Evolutionary conservation across 1,140 invertebrate genomes (phyloP).

Genomic region (Hyles euphorbiae): DNA sequence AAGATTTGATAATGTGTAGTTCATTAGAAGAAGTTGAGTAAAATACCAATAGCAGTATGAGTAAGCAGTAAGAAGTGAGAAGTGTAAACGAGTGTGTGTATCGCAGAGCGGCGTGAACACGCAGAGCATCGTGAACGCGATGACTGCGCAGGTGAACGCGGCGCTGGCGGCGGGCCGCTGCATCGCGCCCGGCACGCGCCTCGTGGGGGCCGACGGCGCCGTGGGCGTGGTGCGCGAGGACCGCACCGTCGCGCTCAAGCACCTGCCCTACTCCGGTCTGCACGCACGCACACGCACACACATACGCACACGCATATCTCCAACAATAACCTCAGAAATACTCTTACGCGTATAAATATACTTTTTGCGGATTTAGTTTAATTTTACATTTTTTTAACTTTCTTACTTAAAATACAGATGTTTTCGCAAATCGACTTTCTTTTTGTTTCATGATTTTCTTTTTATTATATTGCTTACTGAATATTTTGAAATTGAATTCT

Average conservation of each 20-base stretch:
- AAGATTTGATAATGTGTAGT: no score
- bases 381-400: no score
- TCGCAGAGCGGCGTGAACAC: constrained; percentile 25
- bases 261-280: constrained; percentile 72
- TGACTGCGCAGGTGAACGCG: constrained; percentile 79
- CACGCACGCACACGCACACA: constrained; percentile 18
- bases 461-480: no score
- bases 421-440: no score
- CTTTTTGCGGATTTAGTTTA: no score
- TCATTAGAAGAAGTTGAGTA: no score
- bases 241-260: constrained; percentile 79
- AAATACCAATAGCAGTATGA: no score
- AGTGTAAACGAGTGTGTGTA: no score
- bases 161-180: constrained; percentile 78
- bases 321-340: not conserved
- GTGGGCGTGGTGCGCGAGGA: constrained; percentile 80
- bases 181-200: constrained; percentile 77
- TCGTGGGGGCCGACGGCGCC: constrained; percentile 79
- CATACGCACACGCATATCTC: not conserved
- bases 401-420: no score
- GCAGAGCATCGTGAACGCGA: constrained; percentile 54
- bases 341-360: not conserved
- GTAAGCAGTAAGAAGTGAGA: no score
- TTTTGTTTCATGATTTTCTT: no score
- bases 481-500: no score